phyloP scores from a whole-genome alignment of 2,888 invertebrate genomes.

The Cheilosia variabilis region DNA sequence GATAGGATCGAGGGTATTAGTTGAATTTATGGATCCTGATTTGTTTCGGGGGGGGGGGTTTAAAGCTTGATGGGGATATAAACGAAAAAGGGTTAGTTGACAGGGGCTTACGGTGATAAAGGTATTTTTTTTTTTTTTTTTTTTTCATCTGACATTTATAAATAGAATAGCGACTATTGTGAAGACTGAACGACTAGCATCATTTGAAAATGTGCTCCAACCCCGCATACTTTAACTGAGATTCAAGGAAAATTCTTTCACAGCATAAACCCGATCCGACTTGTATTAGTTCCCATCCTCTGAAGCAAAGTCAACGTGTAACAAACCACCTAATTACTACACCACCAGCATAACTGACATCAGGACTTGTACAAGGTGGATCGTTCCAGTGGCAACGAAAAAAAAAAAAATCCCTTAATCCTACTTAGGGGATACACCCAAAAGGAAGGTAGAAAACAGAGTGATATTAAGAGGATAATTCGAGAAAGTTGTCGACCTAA shows the following conservation, averaged over 20 bases:
- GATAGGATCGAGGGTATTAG: conserved; percentile 31
- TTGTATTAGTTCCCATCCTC: background rate
- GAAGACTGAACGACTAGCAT: too few species aligned
- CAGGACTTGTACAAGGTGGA: background rate
- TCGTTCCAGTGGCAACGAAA: background rate
- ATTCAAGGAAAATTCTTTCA: background rate
- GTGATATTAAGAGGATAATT: conserved; percentile 20
- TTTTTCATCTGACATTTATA: background rate
- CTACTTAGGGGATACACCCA: background rate
- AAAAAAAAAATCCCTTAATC: conserved; percentile 10
- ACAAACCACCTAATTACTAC: conserved; percentile 51
- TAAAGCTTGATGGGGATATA: conserved; percentile 10
- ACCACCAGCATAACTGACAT: conserved; percentile 13
- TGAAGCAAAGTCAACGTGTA: conserved; percentile 19
- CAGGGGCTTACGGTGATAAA: background rate
- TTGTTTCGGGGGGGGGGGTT: background rate
- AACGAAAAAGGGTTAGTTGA: background rate
- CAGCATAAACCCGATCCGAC: background rate
- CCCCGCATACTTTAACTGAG: too few species aligned
- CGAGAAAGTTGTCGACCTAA: conserved; percentile 42
- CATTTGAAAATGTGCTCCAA: too few species aligned
- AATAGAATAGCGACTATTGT: background rate
- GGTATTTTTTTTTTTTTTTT: background rate
- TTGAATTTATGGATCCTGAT: conserved; percentile 44
- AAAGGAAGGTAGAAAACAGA: background rate